Conservation (phyloP, 2,888 invertebrate genomes). For the Plagodis dolabraria region DNA sequence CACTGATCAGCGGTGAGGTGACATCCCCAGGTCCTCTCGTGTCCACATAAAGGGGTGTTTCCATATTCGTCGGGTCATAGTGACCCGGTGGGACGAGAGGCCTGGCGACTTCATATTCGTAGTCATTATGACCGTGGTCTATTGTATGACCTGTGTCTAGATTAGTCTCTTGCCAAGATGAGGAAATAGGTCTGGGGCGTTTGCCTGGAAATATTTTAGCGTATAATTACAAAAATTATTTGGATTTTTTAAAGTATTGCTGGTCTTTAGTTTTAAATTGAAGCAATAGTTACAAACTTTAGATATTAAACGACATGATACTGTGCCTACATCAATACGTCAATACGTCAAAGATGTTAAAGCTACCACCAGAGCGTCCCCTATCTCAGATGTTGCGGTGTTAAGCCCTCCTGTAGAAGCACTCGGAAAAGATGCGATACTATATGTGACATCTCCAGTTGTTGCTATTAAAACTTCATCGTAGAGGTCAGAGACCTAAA, state of each 20-base stretch:
- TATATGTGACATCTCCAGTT: too few species aligned
- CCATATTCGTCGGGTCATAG: constrained; percentile 63
- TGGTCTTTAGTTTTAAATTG: too few species aligned
- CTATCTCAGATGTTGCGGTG: too few species aligned
- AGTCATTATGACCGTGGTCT: constrained; percentile 86
- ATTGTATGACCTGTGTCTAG: constrained; percentile 91
- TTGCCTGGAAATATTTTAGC: constrained; percentile 48
- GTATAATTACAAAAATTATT: background rate
- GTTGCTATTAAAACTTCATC: too few species aligned
- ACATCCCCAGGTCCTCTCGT: constrained; percentile 78
- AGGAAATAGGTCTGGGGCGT: constrained; percentile 84
- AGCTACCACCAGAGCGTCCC: too few species aligned
- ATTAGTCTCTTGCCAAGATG: constrained; percentile 94
- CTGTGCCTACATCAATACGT: too few species aligned
- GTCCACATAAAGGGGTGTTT: constrained; percentile 89
- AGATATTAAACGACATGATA: too few species aligned
- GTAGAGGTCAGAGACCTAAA: too few species aligned
- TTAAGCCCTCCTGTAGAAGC: too few species aligned
- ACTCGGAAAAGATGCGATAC: too few species aligned
- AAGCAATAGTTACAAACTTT: too few species aligned
- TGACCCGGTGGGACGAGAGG: constrained; percentile 62
- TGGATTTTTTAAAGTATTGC: background rate
- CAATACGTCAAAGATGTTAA: too few species aligned
- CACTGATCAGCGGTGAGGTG: constrained; percentile 71
- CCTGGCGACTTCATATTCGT: constrained; percentile 60